Evolutionary conservation across 1,140 invertebrate species (phyloP).

Genomic region (Bombyx mandarina): DNA sequence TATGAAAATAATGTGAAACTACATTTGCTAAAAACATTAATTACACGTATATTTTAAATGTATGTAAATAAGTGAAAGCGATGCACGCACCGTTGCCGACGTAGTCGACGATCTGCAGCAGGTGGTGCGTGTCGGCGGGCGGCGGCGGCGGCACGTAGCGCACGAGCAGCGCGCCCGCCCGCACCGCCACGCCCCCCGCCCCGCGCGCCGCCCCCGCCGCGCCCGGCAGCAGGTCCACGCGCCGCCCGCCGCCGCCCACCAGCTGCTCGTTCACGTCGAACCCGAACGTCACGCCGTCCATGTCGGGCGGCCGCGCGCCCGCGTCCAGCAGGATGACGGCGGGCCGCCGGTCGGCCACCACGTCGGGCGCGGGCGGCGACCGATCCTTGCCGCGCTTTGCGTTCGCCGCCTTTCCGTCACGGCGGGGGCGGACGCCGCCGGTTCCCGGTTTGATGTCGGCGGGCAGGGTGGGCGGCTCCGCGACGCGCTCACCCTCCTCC

Average conservation of each 20-base stretch:
- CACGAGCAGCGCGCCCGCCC: constrained; percentile 16
- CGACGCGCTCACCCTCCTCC: constrained; percentile 4
- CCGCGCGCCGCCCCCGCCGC: constrained; percentile 10
- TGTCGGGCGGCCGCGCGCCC: constrained; percentile 63
- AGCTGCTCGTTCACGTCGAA: constrained; percentile 80
- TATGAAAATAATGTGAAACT: too few species aligned
- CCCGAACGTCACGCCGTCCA: constrained; percentile 76
- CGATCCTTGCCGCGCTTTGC: constrained; percentile 19
- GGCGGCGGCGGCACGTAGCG: constrained; percentile 25
- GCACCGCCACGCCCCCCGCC: constrained; percentile 14
- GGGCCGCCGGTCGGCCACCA: constrained; percentile 65
- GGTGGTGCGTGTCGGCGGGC: constrained; percentile 36
- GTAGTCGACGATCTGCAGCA: constrained; percentile 77
- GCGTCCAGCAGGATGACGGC: constrained; percentile 76
- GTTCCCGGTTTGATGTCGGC: constrained; percentile 7
- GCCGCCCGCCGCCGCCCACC: constrained; percentile 45
- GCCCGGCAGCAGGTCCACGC: constrained; percentile 32
- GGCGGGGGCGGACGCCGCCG: constrained; percentile 4
- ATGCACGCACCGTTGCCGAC: constrained; percentile 73
- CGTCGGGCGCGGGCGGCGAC: constrained; percentile 40
- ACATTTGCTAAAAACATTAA: not conserved
- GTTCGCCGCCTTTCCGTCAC: constrained; percentile 7
- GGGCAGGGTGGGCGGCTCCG: constrained; percentile 19
- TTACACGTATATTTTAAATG: not conserved
- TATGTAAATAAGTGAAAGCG: too few species aligned